Evolutionary conservation across 1,140 invertebrate genomes (phyloP).

Genomic region (Drosophila tropicalis): DNA sequence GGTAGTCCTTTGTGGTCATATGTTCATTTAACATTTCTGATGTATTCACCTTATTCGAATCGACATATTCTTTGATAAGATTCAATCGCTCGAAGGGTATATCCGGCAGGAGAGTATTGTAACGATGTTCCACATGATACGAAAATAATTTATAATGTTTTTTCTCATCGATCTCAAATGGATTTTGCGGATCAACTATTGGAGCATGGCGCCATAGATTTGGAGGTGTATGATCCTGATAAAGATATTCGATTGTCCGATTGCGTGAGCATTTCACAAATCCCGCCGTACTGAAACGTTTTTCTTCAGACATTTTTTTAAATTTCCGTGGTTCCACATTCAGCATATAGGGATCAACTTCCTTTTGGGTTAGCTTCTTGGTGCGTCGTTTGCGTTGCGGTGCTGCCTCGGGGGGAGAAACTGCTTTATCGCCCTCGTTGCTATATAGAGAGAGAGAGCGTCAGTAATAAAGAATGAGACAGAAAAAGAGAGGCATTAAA

Average conservation of each 20-base stretch:
- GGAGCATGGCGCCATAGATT: constrained; percentile 60
- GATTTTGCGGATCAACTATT: constrained; percentile 69
- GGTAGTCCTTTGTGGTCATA: constrained; percentile 59
- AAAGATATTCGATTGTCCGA: constrained; percentile 57
- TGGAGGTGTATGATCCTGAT: constrained; percentile 70
- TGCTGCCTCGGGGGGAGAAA: constrained; percentile 32
- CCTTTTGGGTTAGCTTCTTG: constrained; percentile 58
- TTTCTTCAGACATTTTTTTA: constrained; percentile 58
- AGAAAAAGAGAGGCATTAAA: background rate
- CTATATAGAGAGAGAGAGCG: background rate
- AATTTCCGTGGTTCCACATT: constrained; percentile 60
- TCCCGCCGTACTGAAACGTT: constrained; percentile 52
- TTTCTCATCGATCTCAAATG: constrained; percentile 71
- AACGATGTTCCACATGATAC: constrained; percentile 75
- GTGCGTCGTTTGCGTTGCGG: constrained; percentile 47
- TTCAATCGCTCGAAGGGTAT: constrained; percentile 74
- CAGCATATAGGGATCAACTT: constrained; percentile 61
- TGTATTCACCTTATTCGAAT: constrained; percentile 54
- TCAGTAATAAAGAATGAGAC: background rate
- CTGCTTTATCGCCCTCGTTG: constrained; percentile 14
- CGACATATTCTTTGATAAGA: constrained; percentile 74
- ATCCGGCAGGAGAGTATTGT: constrained; percentile 74
- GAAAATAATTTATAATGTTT: constrained; percentile 78
- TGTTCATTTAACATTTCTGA: constrained; percentile 43
- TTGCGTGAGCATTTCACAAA: constrained; percentile 52